Conservation (phyloP, 2,797 vertebrate genomes). For the Mareca strepera region DNA sequence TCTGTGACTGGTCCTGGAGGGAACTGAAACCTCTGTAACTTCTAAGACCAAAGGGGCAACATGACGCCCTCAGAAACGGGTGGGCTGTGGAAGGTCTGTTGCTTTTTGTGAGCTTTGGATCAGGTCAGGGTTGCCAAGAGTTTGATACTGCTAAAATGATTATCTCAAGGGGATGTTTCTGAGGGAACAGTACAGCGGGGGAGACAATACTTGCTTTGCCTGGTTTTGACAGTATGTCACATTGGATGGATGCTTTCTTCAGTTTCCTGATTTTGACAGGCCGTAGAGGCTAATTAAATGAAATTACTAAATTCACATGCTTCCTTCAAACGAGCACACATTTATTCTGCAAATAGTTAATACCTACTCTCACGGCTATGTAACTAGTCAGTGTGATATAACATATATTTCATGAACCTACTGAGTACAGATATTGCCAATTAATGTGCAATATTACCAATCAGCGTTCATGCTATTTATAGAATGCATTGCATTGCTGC, state of each 20-base stretch:
- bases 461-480: slow-evolving; percentile 62
- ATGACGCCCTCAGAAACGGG: background rate
- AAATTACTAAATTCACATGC: slow-evolving; percentile 63
- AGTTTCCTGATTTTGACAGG: slow-evolving; percentile 65
- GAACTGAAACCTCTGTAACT: background rate
- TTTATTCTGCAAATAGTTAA: slow-evolving; percentile 70
- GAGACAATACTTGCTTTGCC: slow-evolving; percentile 61
- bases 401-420: slow-evolving; percentile 67
- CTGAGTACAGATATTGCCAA: slow-evolving; percentile 75
- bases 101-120: slow-evolving; percentile 24
- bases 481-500: slow-evolving; percentile 44
- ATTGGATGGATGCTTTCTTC: slow-evolving; percentile 66
- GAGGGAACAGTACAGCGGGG: background rate
- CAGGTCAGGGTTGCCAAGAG: slow-evolving; percentile 32
- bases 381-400: slow-evolving; percentile 64
- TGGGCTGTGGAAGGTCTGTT: background rate
- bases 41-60: background rate
- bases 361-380: slow-evolving; percentile 55
- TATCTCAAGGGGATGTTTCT: slow-evolving; percentile 65
- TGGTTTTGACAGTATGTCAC: slow-evolving; percentile 74
- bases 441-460: slow-evolving; percentile 73
- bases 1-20: background rate
- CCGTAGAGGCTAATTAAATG: slow-evolving; percentile 71
- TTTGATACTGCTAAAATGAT: slow-evolving; percentile 55
- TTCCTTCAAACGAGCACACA: slow-evolving; percentile 42